Evolutionary conservation across 2,888 invertebrate species (phyloP).

Genomic region (Phalera bucephala): DNA sequence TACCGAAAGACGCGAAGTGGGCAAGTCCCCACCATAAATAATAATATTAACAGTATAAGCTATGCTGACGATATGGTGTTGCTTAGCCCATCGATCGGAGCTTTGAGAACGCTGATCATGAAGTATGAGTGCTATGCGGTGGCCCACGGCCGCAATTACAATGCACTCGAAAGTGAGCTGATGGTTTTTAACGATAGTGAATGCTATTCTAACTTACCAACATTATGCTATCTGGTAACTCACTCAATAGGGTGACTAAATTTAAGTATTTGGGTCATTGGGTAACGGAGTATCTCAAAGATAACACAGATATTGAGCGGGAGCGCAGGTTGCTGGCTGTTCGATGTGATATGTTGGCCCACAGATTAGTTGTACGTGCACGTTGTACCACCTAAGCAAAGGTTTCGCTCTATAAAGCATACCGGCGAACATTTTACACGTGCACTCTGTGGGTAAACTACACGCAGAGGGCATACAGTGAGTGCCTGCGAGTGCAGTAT

Average conservation of each 20-base stretch:
- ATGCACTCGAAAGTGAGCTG: too few relatives aligned
- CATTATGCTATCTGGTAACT: too few relatives aligned
- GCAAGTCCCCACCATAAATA: too few relatives aligned
- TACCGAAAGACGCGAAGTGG: too few relatives aligned
- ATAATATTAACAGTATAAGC: background rate
- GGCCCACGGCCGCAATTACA: too few relatives aligned
- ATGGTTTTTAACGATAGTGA: too few relatives aligned
- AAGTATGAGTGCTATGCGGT: too few relatives aligned
- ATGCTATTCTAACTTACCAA: too few relatives aligned
- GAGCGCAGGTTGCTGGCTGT: background rate
- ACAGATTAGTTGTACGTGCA: background rate
- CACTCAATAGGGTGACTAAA: too few relatives aligned
- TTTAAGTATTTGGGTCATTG: too few relatives aligned
- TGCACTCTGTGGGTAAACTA: constrained; percentile 7
- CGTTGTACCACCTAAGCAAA: constrained; percentile 3
- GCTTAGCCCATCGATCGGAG: background rate
- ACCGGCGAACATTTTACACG: constrained; percentile 6
- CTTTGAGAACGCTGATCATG: background rate
- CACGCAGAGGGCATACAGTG: constrained; percentile 4
- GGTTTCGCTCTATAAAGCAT: constrained; percentile 4
- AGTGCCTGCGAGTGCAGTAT: constrained; percentile 9
- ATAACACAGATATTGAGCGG: too few relatives aligned
- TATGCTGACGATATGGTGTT: background rate
- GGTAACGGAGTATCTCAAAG: too few relatives aligned
- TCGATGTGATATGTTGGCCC: background rate